Conservation (phyloP, 2,797 vertebrate species). For the Hippoglossus hippoglossus region DNA sequence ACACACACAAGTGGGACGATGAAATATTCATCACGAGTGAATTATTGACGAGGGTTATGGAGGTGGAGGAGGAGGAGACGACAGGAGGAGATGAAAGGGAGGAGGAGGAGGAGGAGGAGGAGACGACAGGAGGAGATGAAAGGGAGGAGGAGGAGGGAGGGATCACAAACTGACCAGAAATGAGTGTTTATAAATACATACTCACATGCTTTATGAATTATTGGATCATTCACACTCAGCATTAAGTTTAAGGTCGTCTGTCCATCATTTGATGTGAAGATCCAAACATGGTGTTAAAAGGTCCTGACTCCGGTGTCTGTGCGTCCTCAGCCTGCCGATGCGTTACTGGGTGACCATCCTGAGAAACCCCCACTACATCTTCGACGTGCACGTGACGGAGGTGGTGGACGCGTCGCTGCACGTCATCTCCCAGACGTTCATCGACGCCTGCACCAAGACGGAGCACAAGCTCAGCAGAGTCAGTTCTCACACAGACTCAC, state of each 20-base stretch:
- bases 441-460: slow-evolving; percentile 98
- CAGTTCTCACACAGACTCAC: slow-evolving; percentile 22
- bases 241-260: too few relatives aligned
- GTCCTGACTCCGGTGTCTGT: background rate
- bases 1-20: slow-evolving; percentile 42
- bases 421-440: slow-evolving; percentile 98
- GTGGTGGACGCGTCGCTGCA: slow-evolving; percentile 97
- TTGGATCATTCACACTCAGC: too few relatives aligned
- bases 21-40: slow-evolving; percentile 65
- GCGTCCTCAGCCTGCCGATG: slow-evolving; percentile 87
- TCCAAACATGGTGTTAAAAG: too few relatives aligned
- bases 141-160: too few relatives aligned
- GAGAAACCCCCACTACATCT: slow-evolving; percentile 97
- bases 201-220: too few relatives aligned
- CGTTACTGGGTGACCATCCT: slow-evolving; percentile 98
- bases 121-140: too few relatives aligned
- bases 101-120: too few relatives aligned
- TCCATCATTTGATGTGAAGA: too few relatives aligned
- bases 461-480: slow-evolving; percentile 98
- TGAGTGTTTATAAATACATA: too few relatives aligned
- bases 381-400: slow-evolving; percentile 95
- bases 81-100: too few relatives aligned
- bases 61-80: slow-evolving; percentile 26
- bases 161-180: too few relatives aligned
- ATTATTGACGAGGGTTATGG: slow-evolving; percentile 67